Base-by-base conservation (phyloP, 53 echinoderm and acorn worm genomes). In the Crossaster papposus region DNA sequence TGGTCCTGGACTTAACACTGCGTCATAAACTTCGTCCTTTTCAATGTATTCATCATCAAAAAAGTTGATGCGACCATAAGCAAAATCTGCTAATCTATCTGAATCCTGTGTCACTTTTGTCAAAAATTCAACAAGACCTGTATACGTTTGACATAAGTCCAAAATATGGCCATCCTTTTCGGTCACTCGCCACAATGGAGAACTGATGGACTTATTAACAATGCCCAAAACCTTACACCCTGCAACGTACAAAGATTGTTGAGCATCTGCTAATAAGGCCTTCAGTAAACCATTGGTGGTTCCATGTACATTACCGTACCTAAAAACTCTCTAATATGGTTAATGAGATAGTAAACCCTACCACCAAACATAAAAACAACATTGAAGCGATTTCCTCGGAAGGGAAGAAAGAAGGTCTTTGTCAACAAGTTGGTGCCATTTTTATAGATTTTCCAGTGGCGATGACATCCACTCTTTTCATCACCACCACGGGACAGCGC, bases 141-240 rank as follows among this genome's bases (percentile, higher is more conserved):
- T 86, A 54, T 91, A 91, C 26, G 22, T 54, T 34, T 86, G 2
- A 70, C 91, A 91, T 37, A 91, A 50, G 4, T 91, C 91, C 30
- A 91, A 80, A 79, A 91, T 91, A 65, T 91, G 91, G 54, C 91
- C 91, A 79, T 86, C 31, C 51, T 86, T 91, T 86, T 91, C 91
- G 17, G 79, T 91, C 4, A 86, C 28, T 51, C 91, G 64, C 91
- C 91, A 91, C 54, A 91, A 86, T 79, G 91, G 91, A 24, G 91
- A n/a, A 86, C 91, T 91, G 58, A 79, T 91, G 34, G 86, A n/a
- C 34, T 91, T 91, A 54, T 90, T 90, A 30, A 86, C 29, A 1
- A 77, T 91, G 26, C 91, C 91, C 78, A 91, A 86, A 11, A 91
- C 86, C 51, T 91, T 91, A 37, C 91, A 91, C 4, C 91, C 91